Base-by-base conservation (phyloP, 2,888 invertebrate species). In the Agrochola lota region DNA sequence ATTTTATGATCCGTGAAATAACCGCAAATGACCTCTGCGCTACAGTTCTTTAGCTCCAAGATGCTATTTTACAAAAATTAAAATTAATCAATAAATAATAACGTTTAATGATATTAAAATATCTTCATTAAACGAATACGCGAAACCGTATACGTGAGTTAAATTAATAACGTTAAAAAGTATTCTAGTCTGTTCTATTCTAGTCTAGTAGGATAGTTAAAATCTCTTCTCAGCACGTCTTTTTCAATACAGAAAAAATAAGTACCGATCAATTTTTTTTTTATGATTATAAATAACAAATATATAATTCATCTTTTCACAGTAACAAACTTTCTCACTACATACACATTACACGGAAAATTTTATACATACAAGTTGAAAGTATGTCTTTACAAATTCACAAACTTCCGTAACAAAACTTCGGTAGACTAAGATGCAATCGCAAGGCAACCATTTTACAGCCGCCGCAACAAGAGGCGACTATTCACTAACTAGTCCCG, bases 401-500 rank as follows among this genome's bases (percentile, higher is more conserved):
- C 9, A 59, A 82, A 81, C 60, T 77, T 70, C 43, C 23, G 7
- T n/a, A n/a, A 26, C 63, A 69, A 83, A 78, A 71, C 71, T 71
- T 20, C 60, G 17, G 26, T 52, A 71, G 52, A 67, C 46, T 15
- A 70, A 80, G 69, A 68, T 63, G 20, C 73, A 64, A 77, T 84
- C 30, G n/a, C 75, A 40, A 60, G 62, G 35, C 80, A 71, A 63
- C 78, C 74, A 60, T 76, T 81, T 71, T 66, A 68, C 64, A 78
- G 77, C 70, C 46, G 46, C 67, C 85, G 71, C 74, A 74, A 84
- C 81, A 84, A 62, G 69, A 68, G 70, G 46, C 78, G 66, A 75
- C 49, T 60, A 78, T 78, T 78, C 77, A 43, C 82, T 87, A 88
- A 86, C 90, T 84, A 85, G 85, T 77, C 67, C 46, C 74, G 81